Percentiles rank a stretch among this genome's conserved stretches.
Conservation (phyloP, 2,797 vertebrate genomes). For the Centropyge bicolor region DNA sequence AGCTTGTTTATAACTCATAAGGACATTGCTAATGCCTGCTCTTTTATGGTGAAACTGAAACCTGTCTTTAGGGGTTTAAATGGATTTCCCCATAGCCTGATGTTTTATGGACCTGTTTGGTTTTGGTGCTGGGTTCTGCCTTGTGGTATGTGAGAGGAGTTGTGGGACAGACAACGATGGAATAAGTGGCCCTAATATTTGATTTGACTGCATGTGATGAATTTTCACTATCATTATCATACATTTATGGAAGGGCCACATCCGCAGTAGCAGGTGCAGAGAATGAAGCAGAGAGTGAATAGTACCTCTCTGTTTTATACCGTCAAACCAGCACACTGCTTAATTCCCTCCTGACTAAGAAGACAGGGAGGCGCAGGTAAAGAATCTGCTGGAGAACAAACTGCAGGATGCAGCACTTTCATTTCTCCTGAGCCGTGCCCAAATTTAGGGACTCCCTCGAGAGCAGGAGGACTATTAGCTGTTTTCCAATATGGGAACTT, state of each 20-base stretch:
- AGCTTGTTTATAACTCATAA: neutral
- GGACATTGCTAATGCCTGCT: neutral
- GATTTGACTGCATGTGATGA: neutral
- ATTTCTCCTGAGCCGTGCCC: neutral
- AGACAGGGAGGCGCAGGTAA: neutral
- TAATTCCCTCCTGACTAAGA: neutral
- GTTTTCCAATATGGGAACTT: neutral
- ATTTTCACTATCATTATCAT: neutral
- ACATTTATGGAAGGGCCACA: neutral
- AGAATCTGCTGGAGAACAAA: neutral
- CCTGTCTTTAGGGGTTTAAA: no score
- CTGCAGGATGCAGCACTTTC: neutral
- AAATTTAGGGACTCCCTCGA: neutral
- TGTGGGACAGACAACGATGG: neutral
- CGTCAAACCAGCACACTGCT: neutral
- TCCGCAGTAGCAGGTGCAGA: neutral
- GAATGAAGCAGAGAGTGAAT: neutral
- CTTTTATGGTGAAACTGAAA: neutral
- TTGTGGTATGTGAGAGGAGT: neutral
- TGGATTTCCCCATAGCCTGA: neutral
- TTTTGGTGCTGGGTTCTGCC: neutral
- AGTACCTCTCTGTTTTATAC: neutral
- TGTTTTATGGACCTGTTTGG: neutral
- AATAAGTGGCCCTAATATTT: neutral
- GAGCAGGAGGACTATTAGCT: neutral